Conservation (phyloP, 2,113 vertebrate species). For the Erpornis zantholeuca region DNA sequence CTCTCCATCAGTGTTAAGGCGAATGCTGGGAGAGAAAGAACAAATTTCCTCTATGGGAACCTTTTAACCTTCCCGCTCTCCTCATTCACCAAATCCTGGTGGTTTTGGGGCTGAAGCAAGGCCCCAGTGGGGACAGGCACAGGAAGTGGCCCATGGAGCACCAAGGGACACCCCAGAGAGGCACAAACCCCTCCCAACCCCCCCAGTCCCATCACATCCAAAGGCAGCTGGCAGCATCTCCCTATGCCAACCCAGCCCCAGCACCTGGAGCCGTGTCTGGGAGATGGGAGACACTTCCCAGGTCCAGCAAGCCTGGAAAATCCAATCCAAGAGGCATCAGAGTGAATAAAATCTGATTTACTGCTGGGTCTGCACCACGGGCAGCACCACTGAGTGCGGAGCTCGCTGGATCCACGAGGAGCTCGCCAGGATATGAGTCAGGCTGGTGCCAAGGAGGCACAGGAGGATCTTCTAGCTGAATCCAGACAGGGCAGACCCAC, state of each 20-base stretch:
- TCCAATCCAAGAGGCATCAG: fast-evolving
- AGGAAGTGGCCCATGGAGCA: not conserved
- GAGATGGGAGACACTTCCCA: not conserved
- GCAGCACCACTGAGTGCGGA: fast-evolving
- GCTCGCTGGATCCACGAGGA: not conserved
- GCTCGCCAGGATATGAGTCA: slow-evolving; percentile 20
- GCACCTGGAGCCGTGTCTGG: fast-evolving
- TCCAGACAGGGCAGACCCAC: not conserved
- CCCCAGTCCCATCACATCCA: not conserved
- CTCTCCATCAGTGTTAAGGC: not conserved
- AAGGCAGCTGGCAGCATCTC: not conserved
- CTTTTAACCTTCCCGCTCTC: not conserved
- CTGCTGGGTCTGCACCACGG: fast-evolving
- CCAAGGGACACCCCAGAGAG: not conserved
- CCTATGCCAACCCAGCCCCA: not conserved
- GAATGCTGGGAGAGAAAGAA: not conserved
- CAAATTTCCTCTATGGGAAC: not conserved
- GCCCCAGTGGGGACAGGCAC: not conserved
- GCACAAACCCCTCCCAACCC: not conserved
- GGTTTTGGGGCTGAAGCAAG: not conserved
- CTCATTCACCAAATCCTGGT: not conserved
- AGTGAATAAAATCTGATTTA: not conserved
- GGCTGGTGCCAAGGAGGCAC: slow-evolving; percentile 26
- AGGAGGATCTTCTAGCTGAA: not conserved
- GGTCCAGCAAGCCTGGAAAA: not conserved